These are phyloP conservation scores for Trachelus iudaicus DNA, from an alignment of 2,888 invertebrate genomes.

Conservation along the genomic window DNA sequence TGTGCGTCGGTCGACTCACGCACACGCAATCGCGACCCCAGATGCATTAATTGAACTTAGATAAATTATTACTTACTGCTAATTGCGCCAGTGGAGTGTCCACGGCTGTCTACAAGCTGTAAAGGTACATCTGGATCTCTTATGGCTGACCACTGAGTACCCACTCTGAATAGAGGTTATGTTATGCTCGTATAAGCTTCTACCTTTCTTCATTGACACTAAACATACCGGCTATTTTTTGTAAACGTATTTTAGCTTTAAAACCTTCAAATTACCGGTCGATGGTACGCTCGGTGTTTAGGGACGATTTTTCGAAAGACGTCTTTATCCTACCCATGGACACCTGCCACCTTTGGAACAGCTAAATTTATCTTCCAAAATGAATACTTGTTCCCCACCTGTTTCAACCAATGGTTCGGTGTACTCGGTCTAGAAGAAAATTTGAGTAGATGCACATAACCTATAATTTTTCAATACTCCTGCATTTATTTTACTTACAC, in stretches of 20 bases:
- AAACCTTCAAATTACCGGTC: no score
- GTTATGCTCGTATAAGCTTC: not conserved
- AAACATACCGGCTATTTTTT: no score
- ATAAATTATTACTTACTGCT: constrained; percentile 60
- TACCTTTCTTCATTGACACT: not conserved
- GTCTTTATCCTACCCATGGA: not conserved
- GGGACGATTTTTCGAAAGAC: not conserved
- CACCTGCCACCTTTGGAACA: not conserved
- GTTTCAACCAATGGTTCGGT: not conserved
- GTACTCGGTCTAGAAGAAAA: not conserved
- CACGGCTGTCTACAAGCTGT: constrained; percentile 6
- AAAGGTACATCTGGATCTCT: not conserved
- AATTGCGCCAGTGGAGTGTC: constrained; percentile 47
- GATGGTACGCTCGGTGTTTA: not conserved
- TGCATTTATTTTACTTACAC: not conserved
- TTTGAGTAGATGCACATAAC: not conserved
- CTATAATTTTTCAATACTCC: not conserved
- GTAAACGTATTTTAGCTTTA: no score
- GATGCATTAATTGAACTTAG: constrained; percentile 58
- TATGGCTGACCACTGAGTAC: not conserved
- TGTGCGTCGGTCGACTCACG: not conserved
- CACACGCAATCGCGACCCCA: constrained; percentile 19
- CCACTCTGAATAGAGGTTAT: not conserved
- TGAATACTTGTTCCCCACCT: not conserved
- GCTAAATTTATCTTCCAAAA: not conserved